These are phyloP conservation scores for Tenrec ecaudatus DNA, from an alignment of 2,113 vertebrate genomes.

Conservation along the genomic window DNA sequence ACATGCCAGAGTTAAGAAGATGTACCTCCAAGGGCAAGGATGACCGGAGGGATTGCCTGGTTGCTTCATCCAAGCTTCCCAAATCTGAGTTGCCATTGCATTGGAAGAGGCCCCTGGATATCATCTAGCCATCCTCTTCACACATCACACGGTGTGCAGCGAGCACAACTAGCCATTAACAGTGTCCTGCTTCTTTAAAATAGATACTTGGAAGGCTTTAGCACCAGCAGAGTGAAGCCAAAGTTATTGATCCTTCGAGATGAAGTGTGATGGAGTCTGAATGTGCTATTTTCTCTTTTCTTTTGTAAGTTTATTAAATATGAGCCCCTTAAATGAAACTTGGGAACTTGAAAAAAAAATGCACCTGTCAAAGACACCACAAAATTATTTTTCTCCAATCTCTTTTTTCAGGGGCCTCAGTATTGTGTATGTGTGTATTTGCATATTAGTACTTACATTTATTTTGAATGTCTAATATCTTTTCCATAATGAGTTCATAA, in stretches of 20 bases:
- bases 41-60: not conserved
- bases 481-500: conserved; percentile 46
- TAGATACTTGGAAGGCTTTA: conserved; percentile 68
- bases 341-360: not conserved
- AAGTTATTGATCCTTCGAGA: conserved; percentile 35
- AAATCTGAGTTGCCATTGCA: not conserved
- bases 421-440: not conserved
- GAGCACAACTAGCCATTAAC: conserved; percentile 35
- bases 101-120: conserved; percentile 38
- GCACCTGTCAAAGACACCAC: not conserved
- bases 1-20: not conserved
- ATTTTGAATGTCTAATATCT: conserved; percentile 46
- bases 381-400: not conserved
- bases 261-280: conserved; percentile 60
- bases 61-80: not conserved
- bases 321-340: conserved; percentile 14
- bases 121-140: not conserved
- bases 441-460: not conserved
- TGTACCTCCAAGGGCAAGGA: not conserved
- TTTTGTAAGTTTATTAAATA: conserved; percentile 22
- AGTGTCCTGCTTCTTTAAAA: conserved; percentile 71
- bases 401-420: not conserved
- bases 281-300: conserved; percentile 51
- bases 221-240: conserved; percentile 11
- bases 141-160: not conserved